These are phyloP conservation scores for Enteromius treurensis DNA, from an alignment of 2,797 vertebrate genomes.

Conservation along the genomic window DNA sequence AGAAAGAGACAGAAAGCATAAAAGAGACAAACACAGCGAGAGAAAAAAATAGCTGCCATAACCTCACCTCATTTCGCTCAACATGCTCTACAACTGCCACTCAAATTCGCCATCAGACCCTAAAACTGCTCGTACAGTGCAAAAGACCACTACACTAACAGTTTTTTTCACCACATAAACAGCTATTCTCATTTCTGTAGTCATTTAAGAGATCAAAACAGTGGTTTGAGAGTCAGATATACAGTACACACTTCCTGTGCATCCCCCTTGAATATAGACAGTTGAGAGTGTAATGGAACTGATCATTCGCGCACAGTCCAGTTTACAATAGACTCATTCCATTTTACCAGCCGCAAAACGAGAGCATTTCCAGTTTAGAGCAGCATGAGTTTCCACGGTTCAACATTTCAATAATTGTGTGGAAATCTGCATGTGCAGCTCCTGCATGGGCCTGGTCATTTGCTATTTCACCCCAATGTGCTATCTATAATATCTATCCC, in stretches of 20 bases:
- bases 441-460: slow-evolving; percentile 28
- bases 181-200: slow-evolving; percentile 1
- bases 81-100: background rate
- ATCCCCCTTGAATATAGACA: slow-evolving; percentile 8
- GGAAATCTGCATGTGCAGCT: background rate
- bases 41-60: background rate
- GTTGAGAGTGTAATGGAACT: background rate
- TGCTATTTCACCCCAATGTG: slow-evolving; percentile 60
- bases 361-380: background rate
- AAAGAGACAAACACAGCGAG: slow-evolving; percentile 13
- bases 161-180: slow-evolving; percentile 22
- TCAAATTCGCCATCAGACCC: background rate
- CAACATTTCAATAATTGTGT: background rate
- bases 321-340: background rate
- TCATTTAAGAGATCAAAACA: slow-evolving; percentile 44
- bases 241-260: slow-evolving; percentile 21
- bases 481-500: slow-evolving; percentile 49
- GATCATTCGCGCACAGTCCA: background rate
- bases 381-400: background rate
- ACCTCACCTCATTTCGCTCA: background rate
- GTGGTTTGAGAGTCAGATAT: slow-evolving; percentile 35
- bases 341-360: background rate
- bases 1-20: background rate
- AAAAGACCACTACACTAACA: slow-evolving; percentile 9
- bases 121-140: slow-evolving; percentile 1